phyloP scores from a whole-genome alignment of 2,888 invertebrate species.

The Ganaspis brasiliensis region DNA sequence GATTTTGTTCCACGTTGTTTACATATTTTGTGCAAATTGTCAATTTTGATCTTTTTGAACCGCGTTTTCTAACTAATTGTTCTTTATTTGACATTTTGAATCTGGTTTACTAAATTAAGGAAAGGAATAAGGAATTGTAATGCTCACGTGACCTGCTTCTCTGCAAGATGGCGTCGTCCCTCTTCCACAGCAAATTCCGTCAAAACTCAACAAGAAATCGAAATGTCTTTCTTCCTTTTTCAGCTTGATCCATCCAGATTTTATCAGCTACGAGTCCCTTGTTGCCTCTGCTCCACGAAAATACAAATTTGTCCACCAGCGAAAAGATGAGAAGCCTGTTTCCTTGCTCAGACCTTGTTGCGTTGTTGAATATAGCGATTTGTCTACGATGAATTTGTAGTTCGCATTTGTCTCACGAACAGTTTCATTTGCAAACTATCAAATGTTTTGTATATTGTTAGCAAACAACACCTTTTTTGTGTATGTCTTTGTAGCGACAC shows the following conservation, averaged over 20 bases:
- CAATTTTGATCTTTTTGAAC: background rate
- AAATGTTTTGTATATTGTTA: background rate
- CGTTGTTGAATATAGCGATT: background rate
- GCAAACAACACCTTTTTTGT: background rate
- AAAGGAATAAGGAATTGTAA: background rate
- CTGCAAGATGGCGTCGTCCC: background rate
- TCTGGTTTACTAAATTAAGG: background rate
- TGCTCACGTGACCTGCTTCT: background rate
- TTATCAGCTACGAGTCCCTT: no score
- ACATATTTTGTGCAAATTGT: background rate
- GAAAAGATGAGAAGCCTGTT: no score
- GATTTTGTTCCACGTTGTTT: background rate
- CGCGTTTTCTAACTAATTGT: background rate
- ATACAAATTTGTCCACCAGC: no score
- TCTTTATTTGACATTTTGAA: background rate
- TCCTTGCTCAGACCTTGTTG: no score
- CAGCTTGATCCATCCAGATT: no score
- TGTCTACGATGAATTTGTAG: background rate
- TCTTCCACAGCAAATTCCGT: background rate
- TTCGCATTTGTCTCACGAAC: background rate
- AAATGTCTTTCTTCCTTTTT: background rate
- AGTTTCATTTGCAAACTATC: background rate
- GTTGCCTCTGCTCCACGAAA: no score
- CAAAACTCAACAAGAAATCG: background rate
- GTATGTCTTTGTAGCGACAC: background rate